Conservation (phyloP, 2,113 vertebrate genomes). For the cattle (Bos taurus) region ARS-UCD2.0 NC_037331.1:82316001-82316500, state of each 20-base stretch:
- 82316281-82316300: not conserved
- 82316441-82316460: not conserved
- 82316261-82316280: not conserved
- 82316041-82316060: too few relatives aligned
- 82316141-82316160: not conserved
- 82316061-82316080: too few relatives aligned
- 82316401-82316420: not conserved
- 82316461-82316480: not conserved
- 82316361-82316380: not conserved
- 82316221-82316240: not conserved
- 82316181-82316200: not conserved
- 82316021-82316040: not conserved
- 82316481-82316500: not conserved
- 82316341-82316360: fast-evolving
- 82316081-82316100: too few relatives aligned
- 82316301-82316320: not conserved
- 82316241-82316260: not conserved
- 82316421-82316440: not conserved
- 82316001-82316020: not conserved
- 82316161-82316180: not conserved
- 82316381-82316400: not conserved
- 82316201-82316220: not conserved
- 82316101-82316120: not conserved
- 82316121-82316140: too few relatives aligned
- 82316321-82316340: not conserved